phyloP scores from a whole-genome alignment of 2,113 vertebrate species.

The Donacobius atricapilla region DNA sequence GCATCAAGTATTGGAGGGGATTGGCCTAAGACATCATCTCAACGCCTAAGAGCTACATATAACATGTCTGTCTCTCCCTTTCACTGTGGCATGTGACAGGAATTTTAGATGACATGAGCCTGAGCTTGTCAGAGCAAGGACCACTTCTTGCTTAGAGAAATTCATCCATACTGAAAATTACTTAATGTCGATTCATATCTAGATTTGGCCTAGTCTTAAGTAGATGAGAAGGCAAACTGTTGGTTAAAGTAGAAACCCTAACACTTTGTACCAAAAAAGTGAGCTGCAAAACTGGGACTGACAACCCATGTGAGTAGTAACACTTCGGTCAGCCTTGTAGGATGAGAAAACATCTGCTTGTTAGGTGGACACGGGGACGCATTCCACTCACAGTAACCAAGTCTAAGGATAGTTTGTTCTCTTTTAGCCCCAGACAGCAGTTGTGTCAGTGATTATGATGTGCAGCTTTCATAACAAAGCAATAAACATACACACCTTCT shows the following conservation, averaged over 20 bases:
- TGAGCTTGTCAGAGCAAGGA: background rate
- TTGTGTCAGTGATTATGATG: background rate
- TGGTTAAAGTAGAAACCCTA: background rate
- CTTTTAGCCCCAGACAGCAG: background rate
- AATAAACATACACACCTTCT: background rate
- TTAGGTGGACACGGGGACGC: background rate
- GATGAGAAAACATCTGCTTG: background rate
- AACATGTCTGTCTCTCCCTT: background rate
- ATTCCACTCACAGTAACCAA: background rate
- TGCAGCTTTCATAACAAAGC: background rate
- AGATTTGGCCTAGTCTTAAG: background rate
- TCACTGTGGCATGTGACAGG: background rate
- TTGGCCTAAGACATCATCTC: background rate
- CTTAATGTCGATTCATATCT: background rate
- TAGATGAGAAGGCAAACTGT: background rate
- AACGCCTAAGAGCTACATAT: background rate
- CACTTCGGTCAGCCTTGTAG: background rate
- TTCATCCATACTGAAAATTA: background rate
- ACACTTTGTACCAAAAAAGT: background rate
- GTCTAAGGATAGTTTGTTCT: background rate
- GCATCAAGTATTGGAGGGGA: background rate
- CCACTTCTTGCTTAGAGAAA: background rate
- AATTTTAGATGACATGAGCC: background rate
- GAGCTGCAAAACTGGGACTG: background rate
- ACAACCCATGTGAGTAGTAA: background rate